Percentiles rank a stretch among this genome's conserved stretches.
These are phyloP conservation scores for Misgurnus anguillicaudatus DNA, from an alignment of 2,113 vertebrate species.

Conservation along the genomic window DNA sequence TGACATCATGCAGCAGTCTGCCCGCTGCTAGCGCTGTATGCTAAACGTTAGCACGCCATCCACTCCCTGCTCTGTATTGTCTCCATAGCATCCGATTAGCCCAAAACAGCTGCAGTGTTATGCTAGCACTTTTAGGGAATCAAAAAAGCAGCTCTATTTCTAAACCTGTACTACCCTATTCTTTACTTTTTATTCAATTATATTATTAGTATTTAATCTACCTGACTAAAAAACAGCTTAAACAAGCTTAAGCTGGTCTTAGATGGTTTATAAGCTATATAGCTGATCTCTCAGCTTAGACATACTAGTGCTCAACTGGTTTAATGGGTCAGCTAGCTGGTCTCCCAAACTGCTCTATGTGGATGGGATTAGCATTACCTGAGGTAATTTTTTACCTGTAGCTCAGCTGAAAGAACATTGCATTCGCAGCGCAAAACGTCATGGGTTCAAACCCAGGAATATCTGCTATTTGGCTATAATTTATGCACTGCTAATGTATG, in stretches of 20 bases:
- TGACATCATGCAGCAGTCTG: conserved; percentile 69
- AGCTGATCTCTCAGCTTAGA: background rate
- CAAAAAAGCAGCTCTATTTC: too few species aligned
- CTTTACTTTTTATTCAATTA: too few species aligned
- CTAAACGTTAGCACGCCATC: conserved; percentile 38
- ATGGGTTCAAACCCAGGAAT: too few species aligned
- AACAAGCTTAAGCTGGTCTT: background rate
- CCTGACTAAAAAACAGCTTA: background rate
- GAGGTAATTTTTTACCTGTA: too few species aligned
- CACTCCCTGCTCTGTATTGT: conserved; percentile 47
- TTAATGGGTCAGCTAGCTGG: background rate
- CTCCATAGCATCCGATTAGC: conserved; percentile 19
- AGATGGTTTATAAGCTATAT: conserved; percentile 3
- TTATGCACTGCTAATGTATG: too few species aligned
- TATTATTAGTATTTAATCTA: too few species aligned
- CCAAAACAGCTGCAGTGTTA: background rate
- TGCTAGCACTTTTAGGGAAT: conserved; percentile 4
- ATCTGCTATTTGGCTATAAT: too few species aligned
- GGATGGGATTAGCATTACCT: too few species aligned
- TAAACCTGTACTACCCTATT: too few species aligned
- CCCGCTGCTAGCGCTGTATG: conserved; percentile 24
- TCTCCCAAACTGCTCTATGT: background rate
- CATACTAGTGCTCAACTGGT: background rate
- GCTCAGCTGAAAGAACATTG: too few species aligned
- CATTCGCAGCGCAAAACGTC: too few species aligned